Percentiles rank a stretch among this genome's conserved stretches.
phyloP scores from a whole-genome alignment of 2,797 vertebrate species.

The Chelon auratus region DNA sequence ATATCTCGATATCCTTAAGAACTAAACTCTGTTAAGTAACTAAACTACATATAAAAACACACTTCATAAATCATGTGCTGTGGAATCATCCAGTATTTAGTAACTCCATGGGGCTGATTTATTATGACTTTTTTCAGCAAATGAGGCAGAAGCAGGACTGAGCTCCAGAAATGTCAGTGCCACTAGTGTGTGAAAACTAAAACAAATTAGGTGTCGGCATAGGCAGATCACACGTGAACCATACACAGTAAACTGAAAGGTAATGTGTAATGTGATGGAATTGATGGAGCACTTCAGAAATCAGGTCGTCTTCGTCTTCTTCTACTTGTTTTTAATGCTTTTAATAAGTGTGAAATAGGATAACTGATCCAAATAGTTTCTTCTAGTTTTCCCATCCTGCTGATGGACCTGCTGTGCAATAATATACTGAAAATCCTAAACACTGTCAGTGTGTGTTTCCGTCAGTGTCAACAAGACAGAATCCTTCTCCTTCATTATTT shows the following conservation, averaged over 20 bases:
- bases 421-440: not conserved
- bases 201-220: not conserved
- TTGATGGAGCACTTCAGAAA: not conserved
- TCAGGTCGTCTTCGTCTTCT: not conserved
- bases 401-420: not conserved
- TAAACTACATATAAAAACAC: not conserved
- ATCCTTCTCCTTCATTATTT: slow-evolving; percentile 22
- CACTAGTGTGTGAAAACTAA: slow-evolving; percentile 5
- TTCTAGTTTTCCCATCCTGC: not conserved
- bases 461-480: slow-evolving; percentile 12
- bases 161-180: not conserved
- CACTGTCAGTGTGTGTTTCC: slow-evolving; percentile 1
- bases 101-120: slow-evolving; percentile 1
- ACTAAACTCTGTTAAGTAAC: not conserved
- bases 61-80: not conserved
- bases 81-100: not conserved
- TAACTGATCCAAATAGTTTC: not conserved
- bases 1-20: not conserved
- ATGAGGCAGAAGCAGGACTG: not conserved
- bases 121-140: not conserved
- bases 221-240: not conserved
- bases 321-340: not conserved
- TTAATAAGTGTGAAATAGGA: not conserved
- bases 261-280: not conserved
- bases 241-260: not conserved